phyloP scores from a whole-genome alignment of 2,113 vertebrate genomes.

The Electrona antarctica region DNA sequence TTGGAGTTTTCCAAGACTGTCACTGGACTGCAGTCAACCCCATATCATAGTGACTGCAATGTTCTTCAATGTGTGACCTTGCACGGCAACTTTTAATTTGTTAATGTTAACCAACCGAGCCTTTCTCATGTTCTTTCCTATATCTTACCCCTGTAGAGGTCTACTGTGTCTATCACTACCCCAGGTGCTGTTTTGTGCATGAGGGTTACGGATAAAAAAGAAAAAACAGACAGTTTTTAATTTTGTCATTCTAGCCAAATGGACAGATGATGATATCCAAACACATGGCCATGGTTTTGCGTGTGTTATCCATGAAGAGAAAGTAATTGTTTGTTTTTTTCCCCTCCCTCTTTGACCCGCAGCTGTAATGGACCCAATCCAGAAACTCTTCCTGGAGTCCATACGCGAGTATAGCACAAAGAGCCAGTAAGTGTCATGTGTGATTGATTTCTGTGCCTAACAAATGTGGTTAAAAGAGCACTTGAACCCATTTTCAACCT shows the following conservation, averaged over 20 bases:
- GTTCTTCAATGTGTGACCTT: slow-evolving; percentile 14
- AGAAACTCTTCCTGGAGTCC: slow-evolving; percentile 94
- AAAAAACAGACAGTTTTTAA: not conserved
- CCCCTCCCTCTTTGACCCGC: slow-evolving; percentile 42
- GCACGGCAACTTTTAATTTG: slow-evolving; percentile 29
- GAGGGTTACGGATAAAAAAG: slow-evolving; percentile 27
- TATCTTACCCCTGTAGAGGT: slow-evolving; percentile 26
- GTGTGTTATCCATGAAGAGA: not conserved
- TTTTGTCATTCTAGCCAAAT: not conserved
- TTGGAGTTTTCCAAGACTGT: not conserved
- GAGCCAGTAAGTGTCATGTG: slow-evolving; percentile 82
- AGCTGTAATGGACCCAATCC: slow-evolving; percentile 87
- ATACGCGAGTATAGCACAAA: slow-evolving; percentile 87
- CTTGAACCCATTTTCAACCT: not conserved
- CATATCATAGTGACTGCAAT: not conserved
- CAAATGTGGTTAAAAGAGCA: not conserved
- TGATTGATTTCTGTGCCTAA: not conserved
- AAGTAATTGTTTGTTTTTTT: slow-evolving; percentile 5
- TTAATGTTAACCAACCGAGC: slow-evolving; percentile 16
- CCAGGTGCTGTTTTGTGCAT: slow-evolving; percentile 44
- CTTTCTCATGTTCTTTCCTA: slow-evolving; percentile 16
- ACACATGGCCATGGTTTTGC: slow-evolving; percentile 6
- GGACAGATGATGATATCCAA: slow-evolving; percentile 8
- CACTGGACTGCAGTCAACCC: not conserved
- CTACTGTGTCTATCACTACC: slow-evolving; percentile 7